Conservation (phyloP, 2,797 vertebrate genomes). For the Agapornis canus region DNA sequence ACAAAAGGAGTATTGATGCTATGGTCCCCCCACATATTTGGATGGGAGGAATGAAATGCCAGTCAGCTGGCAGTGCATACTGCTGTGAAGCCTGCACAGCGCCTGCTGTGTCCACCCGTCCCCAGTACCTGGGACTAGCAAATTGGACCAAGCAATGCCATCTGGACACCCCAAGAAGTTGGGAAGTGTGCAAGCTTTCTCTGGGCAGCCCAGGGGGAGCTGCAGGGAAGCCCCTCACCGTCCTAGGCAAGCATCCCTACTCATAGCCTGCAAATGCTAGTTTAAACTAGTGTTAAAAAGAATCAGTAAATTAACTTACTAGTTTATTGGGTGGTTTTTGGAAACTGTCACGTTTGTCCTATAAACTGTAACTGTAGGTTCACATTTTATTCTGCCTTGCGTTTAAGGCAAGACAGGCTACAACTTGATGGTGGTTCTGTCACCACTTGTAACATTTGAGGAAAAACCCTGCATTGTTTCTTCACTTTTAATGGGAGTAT, state of each 20-base stretch:
- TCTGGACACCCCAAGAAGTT: background rate
- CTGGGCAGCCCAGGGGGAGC: background rate
- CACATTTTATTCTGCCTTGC: background rate
- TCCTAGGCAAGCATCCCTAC: background rate
- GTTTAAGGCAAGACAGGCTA: background rate
- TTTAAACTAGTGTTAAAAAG: background rate
- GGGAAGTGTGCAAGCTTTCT: background rate
- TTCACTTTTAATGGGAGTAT: background rate
- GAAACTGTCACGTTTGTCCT: background rate
- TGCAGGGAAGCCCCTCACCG: accelerated
- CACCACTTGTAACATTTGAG: background rate
- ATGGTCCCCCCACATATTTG: background rate
- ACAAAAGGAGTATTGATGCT: constrained; percentile 55
- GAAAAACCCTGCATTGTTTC: background rate
- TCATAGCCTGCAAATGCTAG: background rate
- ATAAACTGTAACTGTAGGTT: background rate
- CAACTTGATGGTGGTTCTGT: background rate
- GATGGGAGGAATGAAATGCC: background rate
- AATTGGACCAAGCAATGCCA: background rate
- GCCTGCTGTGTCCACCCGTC: background rate
- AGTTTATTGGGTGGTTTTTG: background rate
- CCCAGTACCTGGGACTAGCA: accelerated
- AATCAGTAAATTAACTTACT: accelerated
- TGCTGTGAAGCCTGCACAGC: accelerated
- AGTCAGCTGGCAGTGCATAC: background rate